These are phyloP conservation scores for Protonemura montana DNA, from an alignment of 2,888 invertebrate species.

Conservation along the genomic window DNA sequence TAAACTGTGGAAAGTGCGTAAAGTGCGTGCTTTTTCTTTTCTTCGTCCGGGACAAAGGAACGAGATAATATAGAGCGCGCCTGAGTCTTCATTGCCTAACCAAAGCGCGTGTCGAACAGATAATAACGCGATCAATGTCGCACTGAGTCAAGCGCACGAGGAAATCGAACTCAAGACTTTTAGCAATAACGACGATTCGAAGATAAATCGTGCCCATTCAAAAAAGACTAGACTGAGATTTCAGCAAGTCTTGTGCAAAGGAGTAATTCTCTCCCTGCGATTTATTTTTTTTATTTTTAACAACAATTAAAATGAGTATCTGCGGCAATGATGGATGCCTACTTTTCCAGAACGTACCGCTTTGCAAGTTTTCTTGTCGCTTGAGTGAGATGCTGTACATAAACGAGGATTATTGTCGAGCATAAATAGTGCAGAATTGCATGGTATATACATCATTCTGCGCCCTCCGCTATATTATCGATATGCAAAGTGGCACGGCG, in stretches of 20 bases:
- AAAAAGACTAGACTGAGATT: background rate
- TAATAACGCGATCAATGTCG: constrained; percentile 7
- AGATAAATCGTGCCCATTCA: background rate
- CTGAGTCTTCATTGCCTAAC: background rate
- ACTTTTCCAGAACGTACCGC: background rate
- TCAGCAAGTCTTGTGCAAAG: background rate
- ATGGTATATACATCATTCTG: background rate
- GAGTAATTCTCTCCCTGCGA: too few species aligned
- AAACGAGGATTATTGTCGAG: background rate
- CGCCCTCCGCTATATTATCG: background rate
- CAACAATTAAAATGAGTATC: background rate
- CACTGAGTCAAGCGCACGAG: background rate
- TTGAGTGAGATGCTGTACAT: background rate
- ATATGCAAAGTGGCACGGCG: background rate
- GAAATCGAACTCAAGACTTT: background rate
- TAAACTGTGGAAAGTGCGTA: constrained; percentile 12
- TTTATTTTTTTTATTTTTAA: too few species aligned
- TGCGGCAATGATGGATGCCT: background rate
- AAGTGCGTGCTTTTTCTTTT: background rate
- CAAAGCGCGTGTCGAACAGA: background rate
- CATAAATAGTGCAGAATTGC: background rate
- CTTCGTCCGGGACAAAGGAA: background rate
- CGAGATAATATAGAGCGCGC: background rate
- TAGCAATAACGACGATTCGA: too few species aligned
- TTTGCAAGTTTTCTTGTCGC: background rate